A percentile compares a stretch with the other conserved stretches of the same genome.
Conservation (phyloP, 2,888 invertebrate genomes). For the Calliphora vomitoria region DNA sequence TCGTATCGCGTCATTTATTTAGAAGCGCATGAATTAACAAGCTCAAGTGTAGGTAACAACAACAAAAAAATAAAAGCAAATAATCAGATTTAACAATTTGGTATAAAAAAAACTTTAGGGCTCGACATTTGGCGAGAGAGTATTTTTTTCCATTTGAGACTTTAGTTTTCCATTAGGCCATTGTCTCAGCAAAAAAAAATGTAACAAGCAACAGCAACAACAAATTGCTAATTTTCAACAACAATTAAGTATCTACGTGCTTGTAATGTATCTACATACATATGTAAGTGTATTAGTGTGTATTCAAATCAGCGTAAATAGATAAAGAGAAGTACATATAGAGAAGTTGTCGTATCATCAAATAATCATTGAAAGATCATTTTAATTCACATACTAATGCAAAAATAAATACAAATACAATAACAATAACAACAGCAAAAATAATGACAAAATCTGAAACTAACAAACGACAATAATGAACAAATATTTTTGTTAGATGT, state of each 20-base stretch:
- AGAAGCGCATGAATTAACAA: conserved; percentile 67
- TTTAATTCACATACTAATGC: conserved; percentile 65
- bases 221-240: conserved; percentile 52
- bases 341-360: conserved; percentile 53
- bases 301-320: conserved; percentile 23
- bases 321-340: conserved; percentile 10
- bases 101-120: conserved; percentile 46
- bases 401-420: conserved; percentile 46
- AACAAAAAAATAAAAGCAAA: conserved; percentile 10
- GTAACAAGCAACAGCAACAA: conserved; percentile 11
- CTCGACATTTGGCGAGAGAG: conserved; percentile 47
- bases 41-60: conserved; percentile 57
- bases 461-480: conserved; percentile 33
- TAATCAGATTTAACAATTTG: neutral
- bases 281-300: conserved; percentile 6
- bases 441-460: conserved; percentile 38
- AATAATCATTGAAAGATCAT: conserved; percentile 65
- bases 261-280: neutral
- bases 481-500: conserved; percentile 50
- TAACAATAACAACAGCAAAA: conserved; percentile 27
- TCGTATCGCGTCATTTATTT: conserved; percentile 59
- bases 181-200: conserved; percentile 15
- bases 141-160: neutral
- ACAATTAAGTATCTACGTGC: conserved; percentile 16
- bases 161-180: conserved; percentile 7